phyloP scores from a whole-genome alignment of 2,797 vertebrate genomes.

The Scomberomorus guttatus region DNA sequence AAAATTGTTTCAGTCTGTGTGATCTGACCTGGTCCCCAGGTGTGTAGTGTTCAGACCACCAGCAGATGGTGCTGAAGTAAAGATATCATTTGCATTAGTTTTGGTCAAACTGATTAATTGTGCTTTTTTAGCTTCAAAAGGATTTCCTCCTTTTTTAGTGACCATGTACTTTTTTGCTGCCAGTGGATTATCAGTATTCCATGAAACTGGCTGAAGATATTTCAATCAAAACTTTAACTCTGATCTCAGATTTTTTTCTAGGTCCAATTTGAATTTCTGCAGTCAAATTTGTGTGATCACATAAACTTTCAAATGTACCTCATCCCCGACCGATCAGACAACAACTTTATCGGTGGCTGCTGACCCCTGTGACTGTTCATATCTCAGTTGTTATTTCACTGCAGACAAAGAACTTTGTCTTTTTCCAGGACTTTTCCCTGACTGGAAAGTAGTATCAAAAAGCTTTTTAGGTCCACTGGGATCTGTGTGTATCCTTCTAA shows the following conservation, averaged over 20 bases:
- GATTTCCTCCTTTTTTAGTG: not conserved
- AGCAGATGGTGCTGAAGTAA: not conserved
- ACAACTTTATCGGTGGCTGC: not conserved
- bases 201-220: not conserved
- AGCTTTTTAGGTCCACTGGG: not conserved
- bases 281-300: too few species aligned
- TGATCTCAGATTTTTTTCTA: not conserved
- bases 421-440: accelerated
- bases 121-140: not conserved
- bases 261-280: too few species aligned
- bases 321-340: too few species aligned
- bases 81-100: too few species aligned
- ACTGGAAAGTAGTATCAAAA: not conserved
- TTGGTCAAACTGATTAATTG: too few species aligned
- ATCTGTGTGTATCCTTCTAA: not conserved
- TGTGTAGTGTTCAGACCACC: not conserved
- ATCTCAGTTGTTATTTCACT: not conserved
- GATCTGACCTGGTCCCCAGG: too few species aligned
- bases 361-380: not conserved
- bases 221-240: not conserved
- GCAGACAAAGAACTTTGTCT: not conserved
- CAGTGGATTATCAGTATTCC: too few species aligned
- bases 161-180: not conserved
- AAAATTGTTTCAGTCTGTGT: too few species aligned
- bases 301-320: too few species aligned